Conservation (phyloP, 2,113 vertebrate genomes). For the Hippocampus guttulatus region DNA sequence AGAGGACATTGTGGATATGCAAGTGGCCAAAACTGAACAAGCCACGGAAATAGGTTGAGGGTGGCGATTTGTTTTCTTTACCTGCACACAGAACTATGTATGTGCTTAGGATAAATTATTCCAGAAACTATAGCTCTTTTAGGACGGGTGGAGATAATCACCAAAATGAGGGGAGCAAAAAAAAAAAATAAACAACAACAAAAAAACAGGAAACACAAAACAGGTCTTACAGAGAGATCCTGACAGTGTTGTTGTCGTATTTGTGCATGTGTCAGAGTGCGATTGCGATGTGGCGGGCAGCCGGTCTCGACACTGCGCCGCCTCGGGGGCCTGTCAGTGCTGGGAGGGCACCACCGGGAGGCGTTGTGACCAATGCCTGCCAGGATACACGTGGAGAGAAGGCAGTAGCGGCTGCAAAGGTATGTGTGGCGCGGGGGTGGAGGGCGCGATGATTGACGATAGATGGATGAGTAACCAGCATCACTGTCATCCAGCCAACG, state of each 20-base stretch:
- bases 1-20: no score
- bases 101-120: no score
- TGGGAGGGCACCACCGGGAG: slow-evolving; percentile 77
- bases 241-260: background rate
- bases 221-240: background rate
- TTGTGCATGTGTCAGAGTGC: slow-evolving; percentile 73
- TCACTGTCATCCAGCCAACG: slow-evolving; percentile 67
- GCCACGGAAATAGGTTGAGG: no score
- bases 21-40: no score
- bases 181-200: background rate
- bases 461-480: background rate
- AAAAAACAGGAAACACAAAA: background rate
- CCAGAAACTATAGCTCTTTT: no score
- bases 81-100: no score
- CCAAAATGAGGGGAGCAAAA: no score
- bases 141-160: no score
- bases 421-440: background rate
- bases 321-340: slow-evolving; percentile 87
- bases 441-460: background rate
- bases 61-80: no score
- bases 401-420: slow-evolving; percentile 65
- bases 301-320: slow-evolving; percentile 82
- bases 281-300: slow-evolving; percentile 83
- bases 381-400: slow-evolving; percentile 85
- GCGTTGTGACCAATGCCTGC: slow-evolving; percentile 86